phyloP scores from a whole-genome alignment of 2,888 invertebrate species.

The Callinectes sapidus region DNA sequence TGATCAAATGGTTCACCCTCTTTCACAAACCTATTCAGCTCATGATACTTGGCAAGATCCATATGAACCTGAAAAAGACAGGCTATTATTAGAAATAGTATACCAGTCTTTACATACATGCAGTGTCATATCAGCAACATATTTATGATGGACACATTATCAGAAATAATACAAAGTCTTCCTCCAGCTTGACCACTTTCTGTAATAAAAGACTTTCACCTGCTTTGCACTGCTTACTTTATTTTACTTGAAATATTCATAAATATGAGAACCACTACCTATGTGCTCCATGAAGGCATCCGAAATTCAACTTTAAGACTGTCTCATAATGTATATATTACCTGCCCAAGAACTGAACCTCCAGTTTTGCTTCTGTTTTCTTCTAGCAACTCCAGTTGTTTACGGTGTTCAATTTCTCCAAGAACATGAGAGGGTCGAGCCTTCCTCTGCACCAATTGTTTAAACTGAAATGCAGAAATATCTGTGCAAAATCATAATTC shows the following conservation, averaged over 20 bases:
- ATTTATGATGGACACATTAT: too few relatives aligned
- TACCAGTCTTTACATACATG: not conserved
- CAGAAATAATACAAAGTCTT: too few relatives aligned
- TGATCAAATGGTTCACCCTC: conserved; percentile 76
- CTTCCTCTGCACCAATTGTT: conserved; percentile 73
- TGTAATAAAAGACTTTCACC: too few relatives aligned
- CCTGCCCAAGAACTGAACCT: conserved; percentile 78
- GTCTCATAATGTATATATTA: conserved; percentile 72
- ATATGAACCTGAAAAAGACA: conserved; percentile 77
- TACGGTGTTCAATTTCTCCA: conserved; percentile 76
- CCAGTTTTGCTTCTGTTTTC: conserved; percentile 73
- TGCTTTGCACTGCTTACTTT: too few relatives aligned
- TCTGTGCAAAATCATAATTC: not conserved
- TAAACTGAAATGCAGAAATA: conserved; percentile 70
- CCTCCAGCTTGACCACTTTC: too few relatives aligned
- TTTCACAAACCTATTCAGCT: conserved; percentile 76
- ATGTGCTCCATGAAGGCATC: not conserved
- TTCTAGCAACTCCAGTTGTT: conserved; percentile 73
- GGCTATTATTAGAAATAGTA: not conserved
- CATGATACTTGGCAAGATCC: conserved; percentile 79
- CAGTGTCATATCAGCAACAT: not conserved
- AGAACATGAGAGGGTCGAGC: conserved; percentile 76
- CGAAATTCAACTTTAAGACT: not conserved
- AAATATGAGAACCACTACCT: not conserved
- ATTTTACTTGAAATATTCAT: not conserved